Conservation (phyloP, 2,113 vertebrate genomes). For the Artemisiospiza belli region DNA sequence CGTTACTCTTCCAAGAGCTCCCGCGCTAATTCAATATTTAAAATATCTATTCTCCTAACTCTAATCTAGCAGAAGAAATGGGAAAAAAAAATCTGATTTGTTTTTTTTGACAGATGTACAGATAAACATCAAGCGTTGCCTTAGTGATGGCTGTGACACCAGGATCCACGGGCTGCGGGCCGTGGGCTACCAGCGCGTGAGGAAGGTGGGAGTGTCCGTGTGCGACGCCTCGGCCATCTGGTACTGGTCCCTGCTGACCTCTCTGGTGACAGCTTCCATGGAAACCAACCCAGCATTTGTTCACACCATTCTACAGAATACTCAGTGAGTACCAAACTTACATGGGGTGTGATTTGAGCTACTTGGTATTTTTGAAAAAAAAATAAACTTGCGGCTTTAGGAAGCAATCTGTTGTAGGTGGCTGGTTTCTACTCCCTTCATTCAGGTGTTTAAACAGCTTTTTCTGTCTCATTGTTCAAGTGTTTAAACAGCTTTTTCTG, state of each 20-base stretch:
- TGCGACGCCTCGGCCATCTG: slow-evolving; percentile 97
- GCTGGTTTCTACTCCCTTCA: background rate
- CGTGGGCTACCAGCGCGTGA: slow-evolving; percentile 90
- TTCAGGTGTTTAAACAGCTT: background rate
- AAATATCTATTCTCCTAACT: background rate
- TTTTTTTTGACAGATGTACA: slow-evolving; percentile 85
- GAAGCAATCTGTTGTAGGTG: background rate
- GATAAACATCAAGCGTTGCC: slow-evolving; percentile 97
- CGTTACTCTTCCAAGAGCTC: background rate
- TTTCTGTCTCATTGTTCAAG: background rate
- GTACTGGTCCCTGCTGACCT: slow-evolving; percentile 96
- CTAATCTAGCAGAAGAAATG: background rate
- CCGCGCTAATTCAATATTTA: background rate
- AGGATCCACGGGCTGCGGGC: slow-evolving; percentile 93
- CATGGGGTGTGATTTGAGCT: background rate
- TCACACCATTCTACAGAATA: slow-evolving; percentile 91
- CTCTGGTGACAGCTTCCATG: slow-evolving; percentile 95
- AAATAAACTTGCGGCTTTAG: background rate
- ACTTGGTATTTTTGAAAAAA: background rate
- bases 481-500: background rate
- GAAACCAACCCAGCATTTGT: slow-evolving; percentile 92
- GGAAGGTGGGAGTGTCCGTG: slow-evolving; percentile 89
- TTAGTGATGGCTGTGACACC: slow-evolving; percentile 96
- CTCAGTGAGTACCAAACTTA: slow-evolving; percentile 83
- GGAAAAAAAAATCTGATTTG: background rate